These are phyloP conservation scores for Rousettus madagascariensis DNA, from an alignment of 2,797 vertebrate genomes.

Conservation along the genomic window DNA sequence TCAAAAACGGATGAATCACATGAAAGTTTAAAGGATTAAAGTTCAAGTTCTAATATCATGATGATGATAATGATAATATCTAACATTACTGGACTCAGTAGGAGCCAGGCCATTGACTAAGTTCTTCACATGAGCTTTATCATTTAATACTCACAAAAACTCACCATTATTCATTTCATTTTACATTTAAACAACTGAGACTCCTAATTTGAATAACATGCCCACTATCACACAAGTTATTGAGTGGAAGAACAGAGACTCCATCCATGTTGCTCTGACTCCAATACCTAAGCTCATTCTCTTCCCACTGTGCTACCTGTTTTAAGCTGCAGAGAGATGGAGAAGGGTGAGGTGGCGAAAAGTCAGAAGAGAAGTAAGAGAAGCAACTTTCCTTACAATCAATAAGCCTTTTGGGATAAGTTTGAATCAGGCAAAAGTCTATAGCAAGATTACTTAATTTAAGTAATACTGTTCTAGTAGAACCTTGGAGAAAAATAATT, in stretches of 20 bases:
- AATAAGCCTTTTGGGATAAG: neutral
- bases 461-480: neutral
- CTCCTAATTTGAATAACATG: constrained; percentile 13
- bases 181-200: neutral
- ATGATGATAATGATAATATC: neutral
- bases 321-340: neutral
- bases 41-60: neutral
- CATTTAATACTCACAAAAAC: neutral
- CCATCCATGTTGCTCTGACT: neutral
- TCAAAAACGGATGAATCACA: neutral
- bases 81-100: neutral
- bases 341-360: neutral
- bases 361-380: neutral
- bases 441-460: constrained; percentile 14
- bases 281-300: neutral
- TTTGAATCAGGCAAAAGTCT: constrained; percentile 40
- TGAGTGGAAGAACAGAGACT: neutral
- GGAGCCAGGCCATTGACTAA: neutral
- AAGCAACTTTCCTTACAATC: neutral
- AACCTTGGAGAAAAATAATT: neutral
- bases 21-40: neutral
- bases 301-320: neutral
- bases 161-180: neutral
- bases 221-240: neutral
- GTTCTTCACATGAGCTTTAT: neutral